phyloP scores from a whole-genome alignment of 37 sponge, comb jelly and placozoan species.

The Oopsacas minuta region DNA sequence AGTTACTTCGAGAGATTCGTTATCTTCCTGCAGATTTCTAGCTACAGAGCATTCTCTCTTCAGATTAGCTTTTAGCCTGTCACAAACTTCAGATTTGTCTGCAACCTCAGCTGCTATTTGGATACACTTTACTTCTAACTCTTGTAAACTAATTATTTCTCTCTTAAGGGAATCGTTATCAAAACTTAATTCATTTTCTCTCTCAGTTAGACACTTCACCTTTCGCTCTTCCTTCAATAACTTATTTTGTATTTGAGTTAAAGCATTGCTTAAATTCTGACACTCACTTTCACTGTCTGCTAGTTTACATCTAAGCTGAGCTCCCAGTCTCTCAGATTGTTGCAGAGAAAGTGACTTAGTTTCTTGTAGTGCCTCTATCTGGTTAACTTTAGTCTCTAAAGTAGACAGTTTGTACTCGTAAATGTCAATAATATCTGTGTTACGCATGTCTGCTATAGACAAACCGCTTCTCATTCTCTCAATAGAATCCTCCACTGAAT shows the following conservation, averaged over 20 bases:
- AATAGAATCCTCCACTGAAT: neutral
- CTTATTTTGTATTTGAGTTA: neutral
- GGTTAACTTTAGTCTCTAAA: neutral
- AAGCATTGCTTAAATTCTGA: neutral
- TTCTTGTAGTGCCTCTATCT: neutral
- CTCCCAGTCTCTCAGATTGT: conserved; percentile 1
- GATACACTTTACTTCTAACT: neutral
- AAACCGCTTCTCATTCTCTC: neutral
- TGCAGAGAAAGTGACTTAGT: neutral
- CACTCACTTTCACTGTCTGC: conserved; percentile 2
- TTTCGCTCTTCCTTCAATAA: neutral
- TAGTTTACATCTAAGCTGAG: neutral
- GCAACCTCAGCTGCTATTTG: neutral
- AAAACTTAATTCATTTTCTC: neutral
- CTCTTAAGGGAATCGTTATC: neutral
- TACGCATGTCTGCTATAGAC: neutral
- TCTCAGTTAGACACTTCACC: neutral
- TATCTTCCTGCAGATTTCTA: neutral
- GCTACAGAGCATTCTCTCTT: neutral
- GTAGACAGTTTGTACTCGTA: conserved; percentile 15
- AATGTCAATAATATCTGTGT: neutral
- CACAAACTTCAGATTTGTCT: neutral
- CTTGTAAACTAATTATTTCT: neutral
- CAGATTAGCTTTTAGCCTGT: neutral
- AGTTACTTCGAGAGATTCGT: neutral